Conservation (phyloP, 1,140 invertebrate genomes). For the Hycleus cichorii region DNA sequence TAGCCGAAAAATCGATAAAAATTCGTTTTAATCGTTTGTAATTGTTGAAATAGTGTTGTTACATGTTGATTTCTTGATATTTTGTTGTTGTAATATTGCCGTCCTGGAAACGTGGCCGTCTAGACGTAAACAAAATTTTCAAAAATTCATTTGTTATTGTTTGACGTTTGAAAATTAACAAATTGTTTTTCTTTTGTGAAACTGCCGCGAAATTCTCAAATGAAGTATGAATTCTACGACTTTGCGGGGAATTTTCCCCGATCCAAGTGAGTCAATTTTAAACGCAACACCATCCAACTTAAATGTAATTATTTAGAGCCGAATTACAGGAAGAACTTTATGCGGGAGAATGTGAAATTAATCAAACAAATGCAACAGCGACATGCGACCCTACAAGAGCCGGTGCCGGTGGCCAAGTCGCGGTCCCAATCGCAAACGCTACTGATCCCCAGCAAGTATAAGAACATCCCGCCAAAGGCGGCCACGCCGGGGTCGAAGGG, state of each 20-base stretch:
- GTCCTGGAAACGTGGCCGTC: too few relatives aligned
- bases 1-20: too few relatives aligned
- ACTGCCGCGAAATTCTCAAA: neutral
- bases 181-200: neutral
- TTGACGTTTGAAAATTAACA: neutral
- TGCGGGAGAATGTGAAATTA: conserved; percentile 50
- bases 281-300: conserved; percentile 2
- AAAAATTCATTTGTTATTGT: too few relatives aligned
- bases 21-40: too few relatives aligned
- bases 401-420: neutral
- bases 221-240: conserved; percentile 37
- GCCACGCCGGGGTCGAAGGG: too few relatives aligned
- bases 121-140: too few relatives aligned
- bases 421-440: neutral
- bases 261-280: conserved; percentile 44
- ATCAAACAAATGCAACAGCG: conserved; percentile 47
- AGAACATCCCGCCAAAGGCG: too few relatives aligned
- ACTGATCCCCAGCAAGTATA: neutral
- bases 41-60: too few relatives aligned
- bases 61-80: too few relatives aligned
- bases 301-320: conserved; percentile 41
- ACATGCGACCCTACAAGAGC: conserved; percentile 3
- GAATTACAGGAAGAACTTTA: conserved; percentile 48
- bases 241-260: conserved; percentile 50
- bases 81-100: too few relatives aligned